phyloP scores from a whole-genome alignment of 2,113 vertebrate species.

The Anoplopoma fimbria region DNA sequence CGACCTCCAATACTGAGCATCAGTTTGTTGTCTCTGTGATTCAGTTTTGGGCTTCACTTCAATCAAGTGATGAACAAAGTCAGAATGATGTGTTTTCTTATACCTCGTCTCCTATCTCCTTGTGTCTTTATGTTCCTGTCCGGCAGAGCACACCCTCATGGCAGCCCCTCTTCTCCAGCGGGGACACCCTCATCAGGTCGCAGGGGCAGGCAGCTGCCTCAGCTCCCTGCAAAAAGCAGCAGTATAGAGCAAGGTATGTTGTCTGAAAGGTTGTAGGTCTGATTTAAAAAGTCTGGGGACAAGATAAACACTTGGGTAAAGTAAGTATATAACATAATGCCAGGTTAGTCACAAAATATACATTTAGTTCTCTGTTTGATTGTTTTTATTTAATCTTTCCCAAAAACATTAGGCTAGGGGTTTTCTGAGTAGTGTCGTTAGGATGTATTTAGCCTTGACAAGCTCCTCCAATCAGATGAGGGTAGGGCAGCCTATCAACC shows the following conservation, averaged over 20 bases:
- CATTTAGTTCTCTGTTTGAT: too few species aligned
- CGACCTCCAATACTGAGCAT: conserved; percentile 9
- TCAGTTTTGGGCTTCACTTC: not conserved
- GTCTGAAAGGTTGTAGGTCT: not conserved
- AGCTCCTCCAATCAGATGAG: not conserved
- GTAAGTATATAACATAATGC: not conserved
- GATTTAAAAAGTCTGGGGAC: not conserved
- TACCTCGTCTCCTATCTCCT: not conserved
- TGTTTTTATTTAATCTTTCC: not conserved
- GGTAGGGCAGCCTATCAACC: not conserved
- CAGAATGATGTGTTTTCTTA: not conserved
- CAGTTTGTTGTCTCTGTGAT: conserved; percentile 10
- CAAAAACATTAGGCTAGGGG: not conserved
- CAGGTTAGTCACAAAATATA: not conserved
- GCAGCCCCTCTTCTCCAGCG: conserved; percentile 87
- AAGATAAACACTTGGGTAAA: not conserved
- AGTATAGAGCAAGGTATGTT: conserved; percentile 94
- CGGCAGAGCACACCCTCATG: conserved; percentile 88
- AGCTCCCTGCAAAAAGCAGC: conserved; percentile 94
- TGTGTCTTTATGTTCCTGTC: conserved; percentile 51
- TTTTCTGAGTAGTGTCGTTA: not conserved
- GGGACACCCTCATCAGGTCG: conserved; percentile 89
- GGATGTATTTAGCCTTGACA: not conserved
- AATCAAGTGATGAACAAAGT: not conserved
- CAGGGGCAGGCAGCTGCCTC: conserved; percentile 93